These are phyloP conservation scores for Collichthys lucidus DNA, from an alignment of 2,113 vertebrate genomes.

Conservation along the genomic window DNA sequence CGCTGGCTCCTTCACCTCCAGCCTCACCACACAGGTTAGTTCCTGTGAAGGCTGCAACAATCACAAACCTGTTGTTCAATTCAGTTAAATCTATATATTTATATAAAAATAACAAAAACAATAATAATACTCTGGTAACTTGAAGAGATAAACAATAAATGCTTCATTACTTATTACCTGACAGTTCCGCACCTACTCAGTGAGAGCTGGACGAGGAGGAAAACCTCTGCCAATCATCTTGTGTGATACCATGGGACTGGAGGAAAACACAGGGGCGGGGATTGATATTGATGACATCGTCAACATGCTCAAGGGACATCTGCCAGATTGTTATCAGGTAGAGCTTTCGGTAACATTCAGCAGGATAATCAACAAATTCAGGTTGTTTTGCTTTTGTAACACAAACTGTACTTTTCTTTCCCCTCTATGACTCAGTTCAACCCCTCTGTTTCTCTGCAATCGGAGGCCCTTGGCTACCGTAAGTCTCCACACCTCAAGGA, in stretches of 20 bases:
- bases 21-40: slow-evolving; percentile 68
- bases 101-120: too few species aligned
- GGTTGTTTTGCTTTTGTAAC: background rate
- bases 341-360: background rate
- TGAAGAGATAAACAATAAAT: too few species aligned
- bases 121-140: too few species aligned
- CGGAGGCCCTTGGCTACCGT: slow-evolving; percentile 15
- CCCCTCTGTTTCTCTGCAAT: slow-evolving; percentile 45
- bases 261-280: slow-evolving; percentile 69
- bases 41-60: too few species aligned
- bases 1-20: slow-evolving; percentile 53
- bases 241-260: slow-evolving; percentile 83
- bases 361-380: background rate
- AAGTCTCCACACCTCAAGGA: slow-evolving; percentile 43
- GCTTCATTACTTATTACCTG: background rate
- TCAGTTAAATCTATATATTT: too few species aligned
- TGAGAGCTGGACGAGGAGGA: slow-evolving; percentile 52
- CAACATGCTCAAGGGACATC: slow-evolving; percentile 72
- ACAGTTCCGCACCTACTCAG: slow-evolving; percentile 64
- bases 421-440: slow-evolving; percentile 52
- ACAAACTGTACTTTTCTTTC: background rate
- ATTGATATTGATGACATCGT: slow-evolving; percentile 74
- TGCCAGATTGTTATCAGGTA: slow-evolving; percentile 66
- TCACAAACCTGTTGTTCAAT: too few species aligned
- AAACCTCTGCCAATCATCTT: slow-evolving; percentile 67